Percentiles rank a stretch among this genome's conserved stretches.
phyloP scores from a whole-genome alignment of 2,113 vertebrate species.

The Psammodynastes pulverulentus region DNA sequence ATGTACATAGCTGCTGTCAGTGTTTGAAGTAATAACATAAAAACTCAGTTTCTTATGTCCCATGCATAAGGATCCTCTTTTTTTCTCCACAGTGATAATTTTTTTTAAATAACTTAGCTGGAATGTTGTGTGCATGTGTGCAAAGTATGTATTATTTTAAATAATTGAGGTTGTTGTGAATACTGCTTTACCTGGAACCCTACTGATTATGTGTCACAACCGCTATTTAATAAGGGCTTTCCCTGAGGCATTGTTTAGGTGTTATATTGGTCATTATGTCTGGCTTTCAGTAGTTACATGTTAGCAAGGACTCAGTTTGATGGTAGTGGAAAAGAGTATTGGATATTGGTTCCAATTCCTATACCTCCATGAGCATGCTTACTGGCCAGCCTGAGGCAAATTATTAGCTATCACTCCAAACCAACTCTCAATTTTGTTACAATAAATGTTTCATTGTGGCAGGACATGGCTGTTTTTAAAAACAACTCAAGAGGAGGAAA shows the following conservation, averaged over 20 bases:
- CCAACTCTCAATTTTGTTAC: neutral
- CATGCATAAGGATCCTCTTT: neutral
- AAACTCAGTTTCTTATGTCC: slow-evolving; percentile 35
- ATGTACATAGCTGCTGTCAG: slow-evolving; percentile 34
- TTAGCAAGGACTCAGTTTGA: neutral
- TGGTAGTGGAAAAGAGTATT: neutral
- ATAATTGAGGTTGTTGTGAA: slow-evolving; percentile 62
- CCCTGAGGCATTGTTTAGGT: slow-evolving; percentile 46
- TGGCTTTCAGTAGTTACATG: slow-evolving; percentile 35
- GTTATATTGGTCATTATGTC: slow-evolving; percentile 51
- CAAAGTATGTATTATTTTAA: slow-evolving; percentile 57
- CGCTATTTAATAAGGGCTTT: slow-evolving; percentile 52
- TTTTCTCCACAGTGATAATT: slow-evolving; percentile 32
- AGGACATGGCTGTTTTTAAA: neutral
- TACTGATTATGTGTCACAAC: slow-evolving; percentile 60
- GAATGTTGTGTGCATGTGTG: slow-evolving; percentile 31
- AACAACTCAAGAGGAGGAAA: neutral
- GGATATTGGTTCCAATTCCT: neutral
- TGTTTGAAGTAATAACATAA: neutral
- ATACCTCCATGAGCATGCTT: neutral
- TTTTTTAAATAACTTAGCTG: slow-evolving; percentile 31
- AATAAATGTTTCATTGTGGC: neutral
- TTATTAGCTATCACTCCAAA: neutral
- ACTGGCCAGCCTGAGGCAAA: neutral
- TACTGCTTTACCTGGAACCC: slow-evolving; percentile 56